Conservation (phyloP, 2,888 invertebrate species). For the Melanotus villosus region DNA sequence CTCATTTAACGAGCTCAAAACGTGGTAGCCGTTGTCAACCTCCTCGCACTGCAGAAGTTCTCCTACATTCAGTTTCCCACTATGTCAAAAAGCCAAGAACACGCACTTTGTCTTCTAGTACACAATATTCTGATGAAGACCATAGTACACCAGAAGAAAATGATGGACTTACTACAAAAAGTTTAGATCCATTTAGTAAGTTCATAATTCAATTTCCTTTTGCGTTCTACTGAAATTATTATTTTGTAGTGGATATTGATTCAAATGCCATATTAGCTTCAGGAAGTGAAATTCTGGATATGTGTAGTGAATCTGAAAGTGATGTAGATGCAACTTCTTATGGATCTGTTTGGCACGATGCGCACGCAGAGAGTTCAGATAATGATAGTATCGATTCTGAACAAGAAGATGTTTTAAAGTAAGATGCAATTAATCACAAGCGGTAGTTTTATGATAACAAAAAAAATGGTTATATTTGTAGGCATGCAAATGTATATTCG, state of each 20-base stretch:
- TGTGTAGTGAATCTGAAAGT: conserved; percentile 82
- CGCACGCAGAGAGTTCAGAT: conserved; percentile 80
- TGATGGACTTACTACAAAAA: conserved; percentile 68
- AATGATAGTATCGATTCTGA: conserved; percentile 85
- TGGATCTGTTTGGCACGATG: conserved; percentile 75
- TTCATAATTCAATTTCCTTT: no score
- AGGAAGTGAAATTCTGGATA: conserved; percentile 75
- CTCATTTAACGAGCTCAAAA: conserved; percentile 75
- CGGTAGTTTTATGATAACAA: no score
- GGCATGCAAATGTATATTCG: conserved; percentile 91
- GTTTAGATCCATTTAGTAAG: conserved; percentile 33
- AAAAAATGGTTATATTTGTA: no score
- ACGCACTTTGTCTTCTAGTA: conserved; percentile 56
- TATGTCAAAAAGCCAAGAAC: conserved; percentile 70
- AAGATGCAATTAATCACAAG: no score
- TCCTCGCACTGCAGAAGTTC: conserved; percentile 77
- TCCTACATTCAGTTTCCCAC: conserved; percentile 77
- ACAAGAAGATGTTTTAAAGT: conserved; percentile 83
- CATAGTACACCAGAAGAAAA: conserved; percentile 64
- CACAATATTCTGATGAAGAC: conserved; percentile 61
- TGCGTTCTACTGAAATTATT: not conserved
- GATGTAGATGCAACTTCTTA: conserved; percentile 78
- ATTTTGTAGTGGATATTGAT: conserved; percentile 70
- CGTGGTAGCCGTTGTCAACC: conserved; percentile 74
- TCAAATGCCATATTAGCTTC: conserved; percentile 70